Base-by-base conservation (phyloP, 2,797 vertebrate genomes). In the Thunnus albacares region DNA sequence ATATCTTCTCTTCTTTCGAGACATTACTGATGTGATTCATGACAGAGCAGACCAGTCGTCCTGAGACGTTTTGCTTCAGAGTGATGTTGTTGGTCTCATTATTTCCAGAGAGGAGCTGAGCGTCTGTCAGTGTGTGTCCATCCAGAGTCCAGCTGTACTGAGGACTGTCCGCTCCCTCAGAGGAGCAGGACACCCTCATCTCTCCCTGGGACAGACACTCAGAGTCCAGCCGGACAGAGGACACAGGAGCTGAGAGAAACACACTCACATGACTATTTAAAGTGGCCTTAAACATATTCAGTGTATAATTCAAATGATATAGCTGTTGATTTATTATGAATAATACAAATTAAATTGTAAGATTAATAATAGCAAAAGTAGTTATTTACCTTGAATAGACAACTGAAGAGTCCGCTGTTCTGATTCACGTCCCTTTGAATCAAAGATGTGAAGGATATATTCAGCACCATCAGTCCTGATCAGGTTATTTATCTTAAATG, bases 141-240 rank as follows among this genome's bases (percentile, higher is more conserved):
- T 87, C 17, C 59, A 94, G 85, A 72, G 83, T 80, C 93, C 89
- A 93, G 62, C 49, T 87, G 63, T 89, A 93, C 62, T 77, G 69
- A 77, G 22, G 87, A 79, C 67, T 78, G 61, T 90, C 82, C 43
- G 89, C 92, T 78, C 38, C 74, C 0, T 65, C 0, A 75, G 78
- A 47, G 71, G n/a, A 77, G 57, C 93, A 93, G 72, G 80, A 84
- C 0, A 78, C 76, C 26, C 1, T 87, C 80, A 14, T 72, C 61
- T 73, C 43, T 67, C 91, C 93, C 59, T 89, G 52, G 53, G 86
- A 82, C 84, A 86, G 71, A 90, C 92, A 93, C 58, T 72, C n/a
- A 24, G 22, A 1, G 58, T 22, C 55, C 81, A 92, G 58, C 33
- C 0, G 11, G 62, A 88, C 71, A 72, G 75, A 68, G 24, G 88